Evolutionary conservation across 2,797 vertebrate species (phyloP).

Genomic region (Iguana delicatissima): DNA sequence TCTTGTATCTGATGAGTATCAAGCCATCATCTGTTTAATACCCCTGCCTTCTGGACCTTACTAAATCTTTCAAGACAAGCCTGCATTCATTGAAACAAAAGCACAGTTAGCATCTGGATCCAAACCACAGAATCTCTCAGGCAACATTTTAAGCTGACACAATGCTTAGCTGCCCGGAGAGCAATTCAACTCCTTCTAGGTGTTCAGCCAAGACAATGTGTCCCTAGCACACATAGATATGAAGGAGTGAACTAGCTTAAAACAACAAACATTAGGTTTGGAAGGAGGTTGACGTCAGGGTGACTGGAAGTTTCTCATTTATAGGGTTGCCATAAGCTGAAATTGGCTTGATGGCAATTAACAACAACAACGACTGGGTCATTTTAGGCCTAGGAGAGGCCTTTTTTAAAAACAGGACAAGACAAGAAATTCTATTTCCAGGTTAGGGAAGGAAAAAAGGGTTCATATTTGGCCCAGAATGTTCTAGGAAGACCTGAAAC

Average conservation of each 20-base stretch:
- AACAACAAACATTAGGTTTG: too few relatives aligned
- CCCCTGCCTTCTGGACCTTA: background rate
- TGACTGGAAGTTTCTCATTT: too few relatives aligned
- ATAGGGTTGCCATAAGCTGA: too few relatives aligned
- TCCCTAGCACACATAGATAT: background rate
- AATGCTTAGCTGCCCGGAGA: background rate
- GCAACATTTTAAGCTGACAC: background rate
- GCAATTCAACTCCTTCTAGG: background rate
- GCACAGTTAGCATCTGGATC: background rate
- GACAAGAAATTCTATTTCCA: too few relatives aligned
- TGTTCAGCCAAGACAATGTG: background rate
- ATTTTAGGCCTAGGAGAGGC: too few relatives aligned
- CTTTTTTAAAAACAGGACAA: too few relatives aligned
- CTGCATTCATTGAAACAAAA: background rate
- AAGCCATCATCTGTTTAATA: background rate
- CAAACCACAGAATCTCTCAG: background rate
- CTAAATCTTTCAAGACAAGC: background rate
- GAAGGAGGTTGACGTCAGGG: background rate
- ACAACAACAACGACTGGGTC: too few relatives aligned
- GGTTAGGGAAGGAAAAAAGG: too few relatives aligned
- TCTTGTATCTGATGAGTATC: background rate
- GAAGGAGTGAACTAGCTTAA: background rate
- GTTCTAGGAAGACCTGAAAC: too few relatives aligned
- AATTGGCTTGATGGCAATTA: too few relatives aligned
- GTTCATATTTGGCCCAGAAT: too few relatives aligned